Conservation (phyloP, 2,888 invertebrate species). For the Trichopoda pennipes region DNA sequence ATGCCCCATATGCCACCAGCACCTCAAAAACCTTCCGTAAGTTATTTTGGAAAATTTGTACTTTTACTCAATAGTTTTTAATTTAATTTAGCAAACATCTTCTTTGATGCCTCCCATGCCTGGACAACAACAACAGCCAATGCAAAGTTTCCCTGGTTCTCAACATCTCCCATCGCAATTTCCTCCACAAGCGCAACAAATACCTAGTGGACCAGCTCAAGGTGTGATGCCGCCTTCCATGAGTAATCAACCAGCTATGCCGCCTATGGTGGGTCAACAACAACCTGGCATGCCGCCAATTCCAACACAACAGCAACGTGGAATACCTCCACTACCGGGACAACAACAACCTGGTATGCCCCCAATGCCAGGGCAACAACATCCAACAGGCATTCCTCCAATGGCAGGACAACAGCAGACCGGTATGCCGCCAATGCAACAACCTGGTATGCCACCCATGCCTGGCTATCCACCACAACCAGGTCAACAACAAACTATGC, state of each 20-base stretch:
- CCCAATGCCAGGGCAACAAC: constrained; percentile 55
- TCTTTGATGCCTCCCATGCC: constrained; percentile 67
- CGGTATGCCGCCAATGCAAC: constrained; percentile 62
- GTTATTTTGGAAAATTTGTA: background rate
- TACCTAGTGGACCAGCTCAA: constrained; percentile 55
- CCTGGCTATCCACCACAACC: constrained; percentile 63
- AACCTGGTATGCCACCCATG: constrained; percentile 55
- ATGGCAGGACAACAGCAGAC: constrained; percentile 71
- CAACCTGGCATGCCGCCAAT: constrained; percentile 65
- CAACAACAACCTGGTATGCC: constrained; percentile 69
- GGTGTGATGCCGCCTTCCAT: constrained; percentile 40
- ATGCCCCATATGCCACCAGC: constrained; percentile 80
- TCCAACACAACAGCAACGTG: constrained; percentile 73
- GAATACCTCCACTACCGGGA: constrained; percentile 66
- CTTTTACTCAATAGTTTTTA: background rate
- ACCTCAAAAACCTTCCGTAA: constrained; percentile 17
- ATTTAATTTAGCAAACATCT: constrained; percentile 51
- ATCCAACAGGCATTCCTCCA: constrained; percentile 72
- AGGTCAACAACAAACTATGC: constrained; percentile 70
- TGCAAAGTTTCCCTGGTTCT: constrained; percentile 48
- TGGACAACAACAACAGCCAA: constrained; percentile 66
- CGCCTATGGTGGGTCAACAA: constrained; percentile 72
- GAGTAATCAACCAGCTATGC: constrained; percentile 68
- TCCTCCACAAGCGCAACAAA: constrained; percentile 59
- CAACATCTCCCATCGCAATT: constrained; percentile 48